A percentile compares a stretch with the other conserved stretches of the same genome.
Conservation (phyloP, 1,140 invertebrate genomes). For the Araneus ventricosus region DNA sequence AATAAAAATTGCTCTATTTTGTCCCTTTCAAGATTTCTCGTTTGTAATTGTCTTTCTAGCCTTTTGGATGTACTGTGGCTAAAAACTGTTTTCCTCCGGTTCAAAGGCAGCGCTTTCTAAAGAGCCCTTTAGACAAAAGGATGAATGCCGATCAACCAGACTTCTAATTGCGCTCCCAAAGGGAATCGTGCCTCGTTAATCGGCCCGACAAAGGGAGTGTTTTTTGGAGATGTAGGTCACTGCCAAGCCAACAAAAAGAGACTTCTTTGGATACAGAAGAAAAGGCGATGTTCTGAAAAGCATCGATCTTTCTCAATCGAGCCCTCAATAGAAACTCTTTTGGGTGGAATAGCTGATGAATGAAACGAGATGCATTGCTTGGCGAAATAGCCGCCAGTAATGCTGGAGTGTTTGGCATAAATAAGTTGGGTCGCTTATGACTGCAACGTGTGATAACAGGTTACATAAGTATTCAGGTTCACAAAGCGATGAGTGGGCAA, state of each 20-base stretch:
- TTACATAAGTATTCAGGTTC: no score
- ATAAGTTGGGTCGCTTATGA: no score
- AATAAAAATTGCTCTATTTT: no score
- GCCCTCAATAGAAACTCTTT: no score
- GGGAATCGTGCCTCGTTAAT: constrained; percentile 6
- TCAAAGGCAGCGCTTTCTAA: not conserved
- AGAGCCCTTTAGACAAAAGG: not conserved
- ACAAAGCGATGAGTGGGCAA: no score
- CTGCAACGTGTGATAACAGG: no score
- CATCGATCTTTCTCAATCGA: not conserved
- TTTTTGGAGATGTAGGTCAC: not conserved
- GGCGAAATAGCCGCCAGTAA: no score
- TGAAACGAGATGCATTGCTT: no score
- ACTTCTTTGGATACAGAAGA: not conserved
- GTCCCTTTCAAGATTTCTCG: not conserved
- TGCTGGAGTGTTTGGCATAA: no score
- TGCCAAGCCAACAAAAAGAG: not conserved
- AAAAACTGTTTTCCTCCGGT: not conserved
- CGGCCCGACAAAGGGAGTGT: not conserved
- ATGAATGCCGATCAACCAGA: not conserved
- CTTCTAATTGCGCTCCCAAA: not conserved
- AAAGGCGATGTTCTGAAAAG: not conserved
- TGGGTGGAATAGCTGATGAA: no score
- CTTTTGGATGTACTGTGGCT: not conserved
- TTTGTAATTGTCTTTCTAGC: not conserved